These are phyloP conservation scores for Plectrocnemia conspersa DNA, from an alignment of 1,140 invertebrate species.

Conservation along the genomic window DNA sequence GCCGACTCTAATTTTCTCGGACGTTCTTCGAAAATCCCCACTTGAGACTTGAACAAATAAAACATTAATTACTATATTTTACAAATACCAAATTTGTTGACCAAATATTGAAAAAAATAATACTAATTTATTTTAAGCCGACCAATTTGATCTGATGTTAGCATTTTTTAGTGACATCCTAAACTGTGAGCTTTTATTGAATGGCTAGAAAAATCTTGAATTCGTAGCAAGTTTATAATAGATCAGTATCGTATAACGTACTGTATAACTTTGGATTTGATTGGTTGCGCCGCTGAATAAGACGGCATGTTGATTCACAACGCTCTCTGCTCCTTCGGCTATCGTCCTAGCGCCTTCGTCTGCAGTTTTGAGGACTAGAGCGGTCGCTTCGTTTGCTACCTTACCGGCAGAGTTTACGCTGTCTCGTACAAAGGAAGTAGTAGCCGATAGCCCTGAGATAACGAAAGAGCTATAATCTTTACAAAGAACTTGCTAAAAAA, in stretches of 20 bases:
- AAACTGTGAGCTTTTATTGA: too few relatives aligned
- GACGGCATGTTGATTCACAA: conserved; percentile 11
- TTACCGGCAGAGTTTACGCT: conserved; percentile 16
- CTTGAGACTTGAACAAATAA: conserved; percentile 18
- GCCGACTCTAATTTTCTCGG: conserved; percentile 29
- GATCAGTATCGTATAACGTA: background rate
- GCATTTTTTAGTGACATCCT: too few relatives aligned
- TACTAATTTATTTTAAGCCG: too few relatives aligned
- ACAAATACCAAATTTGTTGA: too few relatives aligned
- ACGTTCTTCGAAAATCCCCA: conserved; percentile 15
- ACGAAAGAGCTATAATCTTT: background rate
- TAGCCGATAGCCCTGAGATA: conserved; percentile 2
- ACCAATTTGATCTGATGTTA: too few relatives aligned
- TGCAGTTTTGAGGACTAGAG: conserved; percentile 2
- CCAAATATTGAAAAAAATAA: too few relatives aligned
- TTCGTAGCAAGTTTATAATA: background rate
- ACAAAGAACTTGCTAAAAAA: background rate
- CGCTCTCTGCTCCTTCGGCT: background rate
- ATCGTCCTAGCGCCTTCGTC: conserved; percentile 1
- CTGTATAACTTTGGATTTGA: conserved; percentile 6
- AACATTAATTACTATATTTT: background rate
- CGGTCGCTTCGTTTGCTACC: conserved; percentile 13
- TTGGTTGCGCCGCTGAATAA: background rate
- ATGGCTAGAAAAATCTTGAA: too few relatives aligned
- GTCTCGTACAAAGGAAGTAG: background rate